Conservation (phyloP, 37 sponge, comb jelly and placozoan species). For the Ephydatia muelleri region DNA sequence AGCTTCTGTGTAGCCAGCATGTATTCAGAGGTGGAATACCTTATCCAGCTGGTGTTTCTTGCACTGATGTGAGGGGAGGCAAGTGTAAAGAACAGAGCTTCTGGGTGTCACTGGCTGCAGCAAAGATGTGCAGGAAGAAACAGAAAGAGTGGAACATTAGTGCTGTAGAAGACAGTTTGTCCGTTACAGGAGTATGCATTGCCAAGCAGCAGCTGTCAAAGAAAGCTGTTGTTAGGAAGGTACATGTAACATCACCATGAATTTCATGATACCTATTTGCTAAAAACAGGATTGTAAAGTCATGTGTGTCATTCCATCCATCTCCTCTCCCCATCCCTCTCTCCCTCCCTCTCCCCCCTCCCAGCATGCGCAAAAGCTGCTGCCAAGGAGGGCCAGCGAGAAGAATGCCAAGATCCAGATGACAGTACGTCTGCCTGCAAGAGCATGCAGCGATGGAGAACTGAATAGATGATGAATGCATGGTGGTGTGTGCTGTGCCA, state of each 20-base stretch:
- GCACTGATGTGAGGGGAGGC: background rate
- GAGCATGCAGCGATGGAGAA: background rate
- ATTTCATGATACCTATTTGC: too few species aligned
- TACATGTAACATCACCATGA: background rate
- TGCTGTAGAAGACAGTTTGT: background rate
- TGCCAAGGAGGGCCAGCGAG: background rate
- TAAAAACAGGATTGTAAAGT: too few species aligned
- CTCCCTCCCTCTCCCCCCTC: background rate
- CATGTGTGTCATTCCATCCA: background rate
- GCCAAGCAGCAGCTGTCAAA: background rate
- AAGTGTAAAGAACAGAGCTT: background rate
- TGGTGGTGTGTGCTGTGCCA: background rate
- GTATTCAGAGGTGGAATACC: too few species aligned
- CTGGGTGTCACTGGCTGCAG: background rate
- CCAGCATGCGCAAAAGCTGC: background rate
- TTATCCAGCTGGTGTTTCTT: background rate
- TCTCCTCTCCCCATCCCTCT: too few species aligned
- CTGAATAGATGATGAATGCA: background rate
- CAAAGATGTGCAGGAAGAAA: background rate
- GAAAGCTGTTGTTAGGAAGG: background rate
- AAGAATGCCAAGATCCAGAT: background rate
- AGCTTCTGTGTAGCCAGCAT: too few species aligned
- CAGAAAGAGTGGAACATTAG: background rate
- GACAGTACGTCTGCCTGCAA: background rate
- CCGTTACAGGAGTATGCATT: background rate